Evolutionary conservation across 64 coral and sea anemone genomes (phyloP).

Genomic region (Stylophora pistillata): DNA sequence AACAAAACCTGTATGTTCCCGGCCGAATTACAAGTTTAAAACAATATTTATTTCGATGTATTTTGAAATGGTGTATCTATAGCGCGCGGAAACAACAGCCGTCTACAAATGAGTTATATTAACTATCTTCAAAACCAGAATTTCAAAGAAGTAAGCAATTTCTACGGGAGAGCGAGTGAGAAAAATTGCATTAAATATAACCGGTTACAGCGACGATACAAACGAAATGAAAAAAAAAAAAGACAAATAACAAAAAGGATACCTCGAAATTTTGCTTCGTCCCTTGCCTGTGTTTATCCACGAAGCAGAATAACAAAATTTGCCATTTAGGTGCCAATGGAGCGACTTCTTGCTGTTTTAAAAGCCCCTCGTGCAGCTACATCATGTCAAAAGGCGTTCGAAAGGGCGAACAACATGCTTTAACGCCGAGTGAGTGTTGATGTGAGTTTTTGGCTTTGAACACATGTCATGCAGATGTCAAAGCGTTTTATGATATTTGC

Average conservation of each 20-base stretch:
- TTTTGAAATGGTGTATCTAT: not conserved
- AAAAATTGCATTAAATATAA: not conserved
- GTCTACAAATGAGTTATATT: not conserved
- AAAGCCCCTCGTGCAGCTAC: not conserved
- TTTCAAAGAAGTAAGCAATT: not conserved
- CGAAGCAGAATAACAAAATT: not conserved
- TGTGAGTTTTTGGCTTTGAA: not conserved
- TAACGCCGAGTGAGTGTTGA: not conserved
- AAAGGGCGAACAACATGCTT: not conserved
- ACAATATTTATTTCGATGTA: too few relatives aligned
- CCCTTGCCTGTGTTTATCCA: not conserved
- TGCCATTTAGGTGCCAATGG: not conserved
- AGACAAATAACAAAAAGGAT: not conserved
- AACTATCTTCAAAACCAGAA: not conserved
- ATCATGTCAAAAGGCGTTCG: conserved; percentile 12
- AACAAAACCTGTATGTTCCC: too few relatives aligned
- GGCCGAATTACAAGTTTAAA: too few relatives aligned
- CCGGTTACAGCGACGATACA: too few relatives aligned
- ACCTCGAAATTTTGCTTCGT: not conserved
- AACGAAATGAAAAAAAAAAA: not conserved
- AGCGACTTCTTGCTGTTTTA: not conserved
- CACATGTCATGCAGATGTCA: conserved; percentile 29
- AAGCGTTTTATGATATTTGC: conserved; percentile 23
- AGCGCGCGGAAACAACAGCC: too few relatives aligned
- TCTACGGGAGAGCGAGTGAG: not conserved